Base-by-base conservation (phyloP, 2,113 vertebrate species). In the Coturnix japonica region DNA sequence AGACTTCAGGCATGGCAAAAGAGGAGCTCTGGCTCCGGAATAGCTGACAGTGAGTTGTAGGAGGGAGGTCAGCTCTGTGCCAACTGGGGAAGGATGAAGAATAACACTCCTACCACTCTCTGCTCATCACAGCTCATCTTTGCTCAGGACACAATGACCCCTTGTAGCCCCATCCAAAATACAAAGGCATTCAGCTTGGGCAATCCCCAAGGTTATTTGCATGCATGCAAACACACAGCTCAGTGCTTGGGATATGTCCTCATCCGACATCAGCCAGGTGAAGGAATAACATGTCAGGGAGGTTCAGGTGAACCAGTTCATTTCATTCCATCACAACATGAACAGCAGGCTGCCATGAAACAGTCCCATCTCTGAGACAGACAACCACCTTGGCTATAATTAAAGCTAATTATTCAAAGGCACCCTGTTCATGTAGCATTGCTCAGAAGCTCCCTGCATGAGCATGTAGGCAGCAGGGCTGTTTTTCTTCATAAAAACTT, bases 401-500 rank as follows among this genome's bases (percentile, higher is more conserved):
- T 98, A 98, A 97, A 98, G 96, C 97, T 98, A 98, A 98, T 98
- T 98, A 98, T 97, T 98, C 97, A 96, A 93, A 69, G 39, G 93
- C 89, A 94, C 96, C 95, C 96, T 96, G 95, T 96, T 90, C 97
- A n/a, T 85, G 91, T 69, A 92, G 91, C 89, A 89, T 94, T 93
- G 93, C 96, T 97, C 93, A 89, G 82, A 97, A 97, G 96, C 96
- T 97, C 96, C 94, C 97, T 87, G 95, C 95, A 92, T 73, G 97
- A 97, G 96, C 74, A 44, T 96, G 96, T 95, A 97, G 97, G 97
- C 97, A 97, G 97, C 93, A 88, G 92, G 94, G 96, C 97, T 97
- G 97, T 98, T 98, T 98, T 97, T 98, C 98, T 98, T 98, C 97
- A 98, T 98, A 98, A 98, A 98, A 98, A 97, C 97, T 98, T 98